These are phyloP conservation scores for Scalopus aquaticus DNA, from an alignment of 2,113 vertebrate species.

Conservation along the genomic window DNA sequence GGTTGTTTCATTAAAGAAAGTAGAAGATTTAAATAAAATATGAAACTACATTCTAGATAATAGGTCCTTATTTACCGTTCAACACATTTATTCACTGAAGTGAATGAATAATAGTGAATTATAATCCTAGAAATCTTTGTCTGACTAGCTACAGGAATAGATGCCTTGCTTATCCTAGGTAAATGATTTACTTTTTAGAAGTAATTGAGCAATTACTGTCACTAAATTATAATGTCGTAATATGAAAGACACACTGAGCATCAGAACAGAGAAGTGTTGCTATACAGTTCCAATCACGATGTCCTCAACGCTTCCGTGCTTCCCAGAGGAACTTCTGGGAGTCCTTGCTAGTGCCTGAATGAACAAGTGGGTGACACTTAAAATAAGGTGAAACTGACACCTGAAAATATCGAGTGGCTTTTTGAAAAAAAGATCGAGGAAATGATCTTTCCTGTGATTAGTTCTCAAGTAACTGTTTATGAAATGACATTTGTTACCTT, in stretches of 20 bases:
- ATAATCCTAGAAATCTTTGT: neutral
- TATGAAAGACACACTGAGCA: neutral
- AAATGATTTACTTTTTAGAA: conserved; percentile 17
- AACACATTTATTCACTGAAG: neutral
- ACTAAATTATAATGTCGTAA: neutral
- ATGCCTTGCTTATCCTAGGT: neutral
- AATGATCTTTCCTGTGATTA: neutral
- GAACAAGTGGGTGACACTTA: neutral
- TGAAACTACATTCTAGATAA: conserved; percentile 2
- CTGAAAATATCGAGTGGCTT: neutral
- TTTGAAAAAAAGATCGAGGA: neutral
- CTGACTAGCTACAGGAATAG: conserved; percentile 19
- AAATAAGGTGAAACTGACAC: neutral
- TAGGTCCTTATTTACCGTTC: neutral
- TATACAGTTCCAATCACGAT: neutral
- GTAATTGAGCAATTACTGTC: neutral
- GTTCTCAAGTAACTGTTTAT: neutral
- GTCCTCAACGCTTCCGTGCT: neutral
- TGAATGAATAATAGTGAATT: conserved; percentile 12
- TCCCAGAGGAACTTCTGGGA: neutral
- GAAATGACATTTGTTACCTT: neutral
- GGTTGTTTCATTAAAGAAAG: conserved; percentile 15
- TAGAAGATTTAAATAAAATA: conserved; percentile 5
- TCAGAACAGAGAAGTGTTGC: neutral
- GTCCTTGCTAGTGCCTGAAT: neutral